A percentile compares a stretch with the other conserved stretches of the same genome.
Evolutionary conservation across 2,113 vertebrate species (phyloP).

Genomic region (Corydoras maculifer): DNA sequence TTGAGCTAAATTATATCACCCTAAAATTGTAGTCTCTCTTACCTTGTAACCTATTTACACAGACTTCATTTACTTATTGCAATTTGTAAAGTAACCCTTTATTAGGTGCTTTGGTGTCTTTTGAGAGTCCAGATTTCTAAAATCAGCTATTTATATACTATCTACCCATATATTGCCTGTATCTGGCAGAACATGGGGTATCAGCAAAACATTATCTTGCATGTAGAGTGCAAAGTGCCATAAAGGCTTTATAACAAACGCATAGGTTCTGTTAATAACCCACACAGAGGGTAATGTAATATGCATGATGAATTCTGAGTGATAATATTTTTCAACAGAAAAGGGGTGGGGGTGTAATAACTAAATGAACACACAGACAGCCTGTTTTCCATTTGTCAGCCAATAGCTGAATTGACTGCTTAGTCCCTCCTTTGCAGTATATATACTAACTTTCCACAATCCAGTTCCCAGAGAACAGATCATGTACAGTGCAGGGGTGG

Average conservation of each 20-base stretch:
- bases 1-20: constrained; percentile 35
- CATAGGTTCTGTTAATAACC: constrained; percentile 20
- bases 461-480: constrained; percentile 19
- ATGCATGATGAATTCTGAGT: constrained; percentile 18
- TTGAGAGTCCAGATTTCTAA: too few relatives aligned
- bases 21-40: constrained; percentile 45
- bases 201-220: constrained; percentile 27
- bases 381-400: constrained; percentile 27
- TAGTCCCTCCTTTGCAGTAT: constrained; percentile 29
- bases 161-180: constrained; percentile 22
- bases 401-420: constrained; percentile 25
- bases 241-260: constrained; percentile 14
- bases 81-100: constrained; percentile 33
- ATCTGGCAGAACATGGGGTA: constrained; percentile 16
- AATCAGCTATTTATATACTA: constrained; percentile 10
- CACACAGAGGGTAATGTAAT: constrained; percentile 32
- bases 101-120: constrained; percentile 38
- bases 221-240: constrained; percentile 25
- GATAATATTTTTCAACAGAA: constrained; percentile 25
- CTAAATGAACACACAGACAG: constrained; percentile 32
- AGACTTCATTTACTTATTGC: constrained; percentile 45
- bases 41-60: constrained; percentile 37
- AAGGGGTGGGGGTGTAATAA: constrained; percentile 22
- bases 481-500: constrained; percentile 31
- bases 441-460: constrained; percentile 31